A percentile compares a stretch with the other conserved stretches of the same genome.
These are phyloP conservation scores for Brachypodius melanocephalos DNA, from an alignment of 2,113 vertebrate species.

Conservation along the genomic window DNA sequence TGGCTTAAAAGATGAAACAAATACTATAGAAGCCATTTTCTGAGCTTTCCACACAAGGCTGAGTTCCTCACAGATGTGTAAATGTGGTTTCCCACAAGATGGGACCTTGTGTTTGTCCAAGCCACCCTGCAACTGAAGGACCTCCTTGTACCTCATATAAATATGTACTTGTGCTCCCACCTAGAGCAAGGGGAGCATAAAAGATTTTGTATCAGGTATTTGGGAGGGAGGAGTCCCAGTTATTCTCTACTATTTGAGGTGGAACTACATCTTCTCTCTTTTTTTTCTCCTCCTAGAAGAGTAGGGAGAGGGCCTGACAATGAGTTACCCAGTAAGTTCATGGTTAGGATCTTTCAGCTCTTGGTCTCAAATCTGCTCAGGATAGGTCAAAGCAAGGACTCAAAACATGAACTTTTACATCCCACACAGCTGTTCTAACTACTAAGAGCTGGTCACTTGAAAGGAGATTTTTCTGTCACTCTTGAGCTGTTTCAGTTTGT, in stretches of 20 bases:
- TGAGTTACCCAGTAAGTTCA: background rate
- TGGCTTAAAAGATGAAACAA: background rate
- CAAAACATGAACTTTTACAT: background rate
- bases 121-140: background rate
- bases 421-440: background rate
- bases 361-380: background rate
- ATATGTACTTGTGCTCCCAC: background rate
- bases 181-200: background rate
- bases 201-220: background rate
- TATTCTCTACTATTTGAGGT: background rate
- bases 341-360: background rate
- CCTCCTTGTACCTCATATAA: background rate
- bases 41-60: background rate
- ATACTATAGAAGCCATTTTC: background rate
- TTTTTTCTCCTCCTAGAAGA: background rate
- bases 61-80: background rate
- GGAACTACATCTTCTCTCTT: background rate
- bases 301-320: background rate
- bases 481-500: slow-evolving; percentile 7
- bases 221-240: background rate
- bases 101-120: background rate
- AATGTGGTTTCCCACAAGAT: background rate
- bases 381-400: background rate
- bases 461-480: background rate
- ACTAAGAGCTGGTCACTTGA: background rate